Evolutionary conservation across 2,113 vertebrate species (phyloP), one percentile per base, ranked within the genome.

Genomic region (Elephantulus edwardii): DNA sequence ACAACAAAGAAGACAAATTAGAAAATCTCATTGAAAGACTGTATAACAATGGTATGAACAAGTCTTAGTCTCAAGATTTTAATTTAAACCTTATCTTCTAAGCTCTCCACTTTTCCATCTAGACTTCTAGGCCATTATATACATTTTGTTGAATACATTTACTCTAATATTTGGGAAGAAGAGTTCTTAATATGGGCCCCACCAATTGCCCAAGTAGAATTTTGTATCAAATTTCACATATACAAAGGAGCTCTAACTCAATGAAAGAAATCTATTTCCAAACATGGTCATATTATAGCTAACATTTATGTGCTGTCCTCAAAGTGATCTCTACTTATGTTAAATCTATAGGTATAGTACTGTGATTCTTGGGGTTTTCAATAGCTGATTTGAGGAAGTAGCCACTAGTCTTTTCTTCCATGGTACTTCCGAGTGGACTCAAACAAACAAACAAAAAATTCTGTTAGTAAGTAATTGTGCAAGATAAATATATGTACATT

Each of bases 181-280:
- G n/a, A 52, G 28, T 24, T 52, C n/a, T 38, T 33, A 42, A 11
- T 16, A 8, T 13, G 13, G 35, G 20, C 2, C n/a, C 30, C 5
- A 10, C 38, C 56, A 66, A 56, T 0, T 28, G 1, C 6, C 79
- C 11, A 17, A 60, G 11, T 44, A 24, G 58, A 68, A 33, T 19
- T 0, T 1, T 1, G 40, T 42, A 7, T 54, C 58, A 35, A 1
- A 16, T 44, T 9, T 28, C 20, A 50, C 3, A 8, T 7, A 20
- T 44, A 50, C 0, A 2, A 14, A 1, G 6, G 22, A 9, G n/a
- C n/a, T n/a, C n/a, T n/a, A n/a, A n/a, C n/a, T n/a, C n/a, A n/a
- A n/a, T n/a, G n/a, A 66, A 66, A 66, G 33, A 19, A 66, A 66
- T 14, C 13, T 66, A 35, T 35, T 66, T n/a, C 33, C 62, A 17